These are phyloP conservation scores for Meleagris gallopavo DNA, from an alignment of 2,113 vertebrate genomes.

Conservation along the genomic window DNA sequence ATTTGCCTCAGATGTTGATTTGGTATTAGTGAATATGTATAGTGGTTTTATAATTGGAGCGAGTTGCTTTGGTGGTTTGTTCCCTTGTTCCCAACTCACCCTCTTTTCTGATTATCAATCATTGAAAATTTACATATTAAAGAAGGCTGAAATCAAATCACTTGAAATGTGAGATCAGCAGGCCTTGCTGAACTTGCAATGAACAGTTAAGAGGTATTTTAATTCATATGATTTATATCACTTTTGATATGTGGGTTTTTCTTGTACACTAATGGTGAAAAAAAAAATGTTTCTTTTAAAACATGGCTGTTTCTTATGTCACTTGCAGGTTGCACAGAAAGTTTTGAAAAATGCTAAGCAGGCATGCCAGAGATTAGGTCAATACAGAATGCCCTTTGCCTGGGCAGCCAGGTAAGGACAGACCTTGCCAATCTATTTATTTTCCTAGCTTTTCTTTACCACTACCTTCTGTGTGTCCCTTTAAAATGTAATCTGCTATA, in stretches of 20 bases:
- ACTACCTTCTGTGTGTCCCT: background rate
- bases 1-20: background rate
- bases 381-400: slow-evolving; percentile 97
- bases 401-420: slow-evolving; percentile 93
- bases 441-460: background rate
- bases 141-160: background rate
- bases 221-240: background rate
- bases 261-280: background rate
- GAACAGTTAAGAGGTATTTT: background rate
- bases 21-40: background rate
- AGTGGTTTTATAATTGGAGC: background rate
- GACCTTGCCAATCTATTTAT: background rate
- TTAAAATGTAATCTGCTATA: background rate
- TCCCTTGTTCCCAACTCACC: background rate
- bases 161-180: background rate
- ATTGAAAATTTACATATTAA: background rate
- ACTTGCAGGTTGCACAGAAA: slow-evolving; percentile 92
- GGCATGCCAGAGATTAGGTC: slow-evolving; percentile 91
- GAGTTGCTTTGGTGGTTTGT: background rate
- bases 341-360: slow-evolving; percentile 97
- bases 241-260: background rate
- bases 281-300: background rate
- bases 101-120: background rate
- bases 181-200: background rate
- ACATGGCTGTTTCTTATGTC: background rate